phyloP scores from a whole-genome alignment of 2,113 vertebrate genomes.

The Centropus unirufus region DNA sequence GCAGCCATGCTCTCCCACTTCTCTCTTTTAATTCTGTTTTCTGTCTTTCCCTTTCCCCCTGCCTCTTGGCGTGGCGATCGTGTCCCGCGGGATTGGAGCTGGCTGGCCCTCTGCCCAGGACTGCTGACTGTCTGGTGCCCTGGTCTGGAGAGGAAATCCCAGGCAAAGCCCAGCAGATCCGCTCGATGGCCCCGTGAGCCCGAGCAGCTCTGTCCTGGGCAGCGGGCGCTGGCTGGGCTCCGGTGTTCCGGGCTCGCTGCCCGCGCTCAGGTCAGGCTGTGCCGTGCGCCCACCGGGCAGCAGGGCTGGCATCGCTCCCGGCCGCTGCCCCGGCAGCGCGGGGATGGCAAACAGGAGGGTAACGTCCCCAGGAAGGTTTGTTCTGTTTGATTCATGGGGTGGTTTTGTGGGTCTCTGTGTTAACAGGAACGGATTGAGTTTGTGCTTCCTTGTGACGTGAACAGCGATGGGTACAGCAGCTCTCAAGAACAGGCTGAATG shows the following conservation, averaged over 20 bases:
- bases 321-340: not conserved
- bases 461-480: accelerated
- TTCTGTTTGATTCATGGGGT: not conserved
- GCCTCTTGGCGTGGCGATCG: not conserved
- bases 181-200: not conserved
- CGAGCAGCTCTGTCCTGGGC: too few relatives aligned
- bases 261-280: not conserved
- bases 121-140: slow-evolving; percentile 38
- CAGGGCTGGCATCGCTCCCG: not conserved
- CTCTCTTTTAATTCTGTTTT: not conserved
- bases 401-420: not conserved
- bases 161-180: not conserved
- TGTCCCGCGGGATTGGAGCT: not conserved
- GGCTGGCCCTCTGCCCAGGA: not conserved
- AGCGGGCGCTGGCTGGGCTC: not conserved
- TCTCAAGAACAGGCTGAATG: not conserved
- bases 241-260: accelerated
- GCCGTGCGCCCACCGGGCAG: not conserved
- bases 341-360: not conserved
- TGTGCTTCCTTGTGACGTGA: not conserved
- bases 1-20: not conserved
- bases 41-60: not conserved
- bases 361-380: not conserved
- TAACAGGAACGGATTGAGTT: not conserved
- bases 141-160: slow-evolving; percentile 36